Evolutionary conservation across 1,140 invertebrate genomes (phyloP).

Genomic region (Drosophila subpulchrella): DNA sequence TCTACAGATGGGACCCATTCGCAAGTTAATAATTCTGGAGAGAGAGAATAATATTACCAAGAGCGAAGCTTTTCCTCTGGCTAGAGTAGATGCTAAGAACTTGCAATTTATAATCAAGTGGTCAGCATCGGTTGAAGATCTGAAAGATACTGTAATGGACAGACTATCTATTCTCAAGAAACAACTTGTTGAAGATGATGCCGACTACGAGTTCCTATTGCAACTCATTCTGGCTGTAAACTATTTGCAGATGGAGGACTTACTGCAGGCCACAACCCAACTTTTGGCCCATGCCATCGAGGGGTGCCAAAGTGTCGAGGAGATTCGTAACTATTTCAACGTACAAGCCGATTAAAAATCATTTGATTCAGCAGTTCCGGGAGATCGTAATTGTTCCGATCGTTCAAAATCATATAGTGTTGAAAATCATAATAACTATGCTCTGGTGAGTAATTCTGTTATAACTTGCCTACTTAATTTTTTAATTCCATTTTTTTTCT

Average conservation of each 20-base stretch:
- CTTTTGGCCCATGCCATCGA: slow-evolving; percentile 27
- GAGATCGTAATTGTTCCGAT: not conserved
- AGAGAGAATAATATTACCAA: too few relatives aligned
- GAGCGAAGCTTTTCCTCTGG: slow-evolving; percentile 6
- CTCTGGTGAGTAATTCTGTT: not conserved
- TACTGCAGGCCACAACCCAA: slow-evolving; percentile 17
- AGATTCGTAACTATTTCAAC: not conserved
- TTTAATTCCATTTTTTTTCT: not conserved
- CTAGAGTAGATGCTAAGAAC: slow-evolving; percentile 10
- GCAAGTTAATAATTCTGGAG: slow-evolving; percentile 30
- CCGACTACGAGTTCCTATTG: not conserved
- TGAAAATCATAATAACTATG: too few relatives aligned
- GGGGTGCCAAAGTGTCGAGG: not conserved
- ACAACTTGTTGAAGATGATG: not conserved
- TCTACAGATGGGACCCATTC: slow-evolving; percentile 24
- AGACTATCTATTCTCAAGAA: not conserved
- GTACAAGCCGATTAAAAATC: not conserved
- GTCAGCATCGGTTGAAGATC: slow-evolving; percentile 4
- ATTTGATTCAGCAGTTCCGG: not conserved
- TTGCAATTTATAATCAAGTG: slow-evolving; percentile 36
- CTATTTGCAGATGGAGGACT: slow-evolving; percentile 32
- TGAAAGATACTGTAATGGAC: not conserved
- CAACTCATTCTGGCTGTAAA: slow-evolving; percentile 43
- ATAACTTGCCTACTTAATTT: too few relatives aligned
- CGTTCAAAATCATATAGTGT: too few relatives aligned